phyloP scores from a whole-genome alignment of 2,888 invertebrate species.

The Nemoura dubitans region DNA sequence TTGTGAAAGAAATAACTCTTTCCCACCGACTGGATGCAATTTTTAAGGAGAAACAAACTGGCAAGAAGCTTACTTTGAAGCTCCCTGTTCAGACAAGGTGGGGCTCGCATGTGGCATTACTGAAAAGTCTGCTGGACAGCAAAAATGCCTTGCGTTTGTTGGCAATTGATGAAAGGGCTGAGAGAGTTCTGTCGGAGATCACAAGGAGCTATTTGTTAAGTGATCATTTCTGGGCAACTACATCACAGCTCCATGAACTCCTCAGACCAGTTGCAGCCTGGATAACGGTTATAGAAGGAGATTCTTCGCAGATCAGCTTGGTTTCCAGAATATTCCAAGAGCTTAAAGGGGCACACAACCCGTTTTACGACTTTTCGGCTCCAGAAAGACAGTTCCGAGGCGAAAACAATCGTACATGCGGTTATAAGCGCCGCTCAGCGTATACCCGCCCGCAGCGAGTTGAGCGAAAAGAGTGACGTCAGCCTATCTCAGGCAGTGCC shows the following conservation, averaged over 20 bases:
- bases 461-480: too few species aligned
- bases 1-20: conserved; percentile 21
- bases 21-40: conserved; percentile 18
- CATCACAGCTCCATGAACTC: conserved; percentile 48
- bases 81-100: conserved; percentile 38
- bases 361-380: too few species aligned
- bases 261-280: conserved; percentile 51
- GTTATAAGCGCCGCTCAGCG: too few species aligned
- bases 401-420: too few species aligned
- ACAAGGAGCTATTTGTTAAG: conserved; percentile 44
- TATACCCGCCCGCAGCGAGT: too few species aligned
- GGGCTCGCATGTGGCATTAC: conserved; percentile 35
- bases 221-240: conserved; percentile 51
- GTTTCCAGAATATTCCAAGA: conserved; percentile 51
- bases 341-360: too few species aligned
- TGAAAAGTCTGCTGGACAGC: conserved; percentile 52
- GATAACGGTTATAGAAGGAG: conserved; percentile 51
- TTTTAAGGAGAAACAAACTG: conserved; percentile 30
- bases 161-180: conserved; percentile 51
- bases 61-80: conserved; percentile 32
- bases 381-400: too few species aligned
- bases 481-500: too few species aligned
- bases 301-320: conserved; percentile 52
- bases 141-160: conserved; percentile 52
- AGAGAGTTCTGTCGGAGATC: background rate